Evolutionary conservation across 2,797 vertebrate genomes (phyloP).

Genomic region (Xyrichtys novacula): DNA sequence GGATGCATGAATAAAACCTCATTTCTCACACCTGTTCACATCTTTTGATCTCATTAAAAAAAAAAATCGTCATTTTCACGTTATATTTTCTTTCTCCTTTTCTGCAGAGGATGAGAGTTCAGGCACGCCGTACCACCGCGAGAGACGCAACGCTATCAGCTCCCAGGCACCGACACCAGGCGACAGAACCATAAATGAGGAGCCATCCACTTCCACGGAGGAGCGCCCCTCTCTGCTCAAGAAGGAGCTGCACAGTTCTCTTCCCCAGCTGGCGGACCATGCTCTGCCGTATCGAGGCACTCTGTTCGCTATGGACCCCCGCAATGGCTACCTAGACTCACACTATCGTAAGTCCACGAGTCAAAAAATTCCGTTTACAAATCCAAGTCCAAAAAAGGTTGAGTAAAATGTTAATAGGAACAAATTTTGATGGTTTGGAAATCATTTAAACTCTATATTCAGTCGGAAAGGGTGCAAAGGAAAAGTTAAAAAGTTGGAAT

Average conservation of each 20-base stretch:
- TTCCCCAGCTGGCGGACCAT: slow-evolving; percentile 93
- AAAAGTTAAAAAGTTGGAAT: too few relatives aligned
- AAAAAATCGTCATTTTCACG: slow-evolving; percentile 30
- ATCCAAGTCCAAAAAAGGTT: too few relatives aligned
- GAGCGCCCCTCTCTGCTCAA: slow-evolving; percentile 95
- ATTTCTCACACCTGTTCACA: slow-evolving; percentile 4
- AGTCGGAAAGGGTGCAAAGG: too few relatives aligned
- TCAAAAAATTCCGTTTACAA: too few relatives aligned
- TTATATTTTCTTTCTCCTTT: slow-evolving; percentile 5
- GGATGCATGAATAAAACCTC: background rate
- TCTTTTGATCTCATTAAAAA: background rate
- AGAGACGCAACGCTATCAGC: slow-evolving; percentile 94
- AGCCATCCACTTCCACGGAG: slow-evolving; percentile 96
- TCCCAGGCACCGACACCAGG: slow-evolving; percentile 87
- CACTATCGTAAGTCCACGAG: slow-evolving; percentile 89
- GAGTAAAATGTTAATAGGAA: too few relatives aligned
- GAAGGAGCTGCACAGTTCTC: slow-evolving; percentile 95
- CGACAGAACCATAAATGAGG: slow-evolving; percentile 90
- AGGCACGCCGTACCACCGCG: slow-evolving; percentile 92
- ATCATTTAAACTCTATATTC: too few relatives aligned
- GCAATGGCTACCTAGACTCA: slow-evolving; percentile 94
- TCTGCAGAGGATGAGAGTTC: slow-evolving; percentile 94
- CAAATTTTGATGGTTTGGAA: too few relatives aligned
- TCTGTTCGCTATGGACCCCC: slow-evolving; percentile 95
- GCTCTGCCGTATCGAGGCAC: slow-evolving; percentile 93